Evolutionary conservation across 2,113 vertebrate genomes (phyloP), one percentile per base, ranked within the genome.

Genomic region (Chaenogobius annularis): DNA sequence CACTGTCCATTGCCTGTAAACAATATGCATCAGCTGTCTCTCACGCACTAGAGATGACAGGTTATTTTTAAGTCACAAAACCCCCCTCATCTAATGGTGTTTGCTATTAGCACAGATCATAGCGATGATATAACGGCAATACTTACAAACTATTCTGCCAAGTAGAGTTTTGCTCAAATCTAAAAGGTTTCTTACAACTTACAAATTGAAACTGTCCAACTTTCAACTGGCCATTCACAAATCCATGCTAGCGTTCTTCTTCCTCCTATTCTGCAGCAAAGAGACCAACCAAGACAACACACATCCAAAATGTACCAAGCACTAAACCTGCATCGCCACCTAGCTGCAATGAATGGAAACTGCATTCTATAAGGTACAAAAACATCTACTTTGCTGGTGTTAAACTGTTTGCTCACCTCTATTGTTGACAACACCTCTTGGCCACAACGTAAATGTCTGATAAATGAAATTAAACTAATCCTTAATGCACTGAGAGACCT

Each of bases 261-360:
- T 67, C 59, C 43, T 66, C 37, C 9, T 52, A 62, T 70, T 55
- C 68, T 67, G 73, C 72, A 72, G 67, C 15, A 31, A 70, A 35
- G 73, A 84, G 59, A 23, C 2, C 0, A 59, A 44, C 58, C 74
- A 90, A 90, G 87, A 89, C 71, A 70, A 83, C 67, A 48, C 74
- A 7, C 55, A 44, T 17, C 15, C 40, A 9, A 55, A 22, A 9
- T 10, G 19, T 5, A 79, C 73, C 37, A 50, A 66, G 78, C 77
- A 3, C 63, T 66, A 72, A 86, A 80, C 35, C 79, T 69, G 79
- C 40, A 84, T 8, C 78, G 52, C 88, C 87, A 64, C 69, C 89
- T 84, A 23, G 72, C 79, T 23, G 56, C n/a, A 5, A 3, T 0
- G 2, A 20, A 0, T 0, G 0, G 43, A 35, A 66, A 78, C 0